Evolutionary conservation across 2,113 vertebrate species (phyloP).

Genomic region (Heteronetta atricapilla): DNA sequence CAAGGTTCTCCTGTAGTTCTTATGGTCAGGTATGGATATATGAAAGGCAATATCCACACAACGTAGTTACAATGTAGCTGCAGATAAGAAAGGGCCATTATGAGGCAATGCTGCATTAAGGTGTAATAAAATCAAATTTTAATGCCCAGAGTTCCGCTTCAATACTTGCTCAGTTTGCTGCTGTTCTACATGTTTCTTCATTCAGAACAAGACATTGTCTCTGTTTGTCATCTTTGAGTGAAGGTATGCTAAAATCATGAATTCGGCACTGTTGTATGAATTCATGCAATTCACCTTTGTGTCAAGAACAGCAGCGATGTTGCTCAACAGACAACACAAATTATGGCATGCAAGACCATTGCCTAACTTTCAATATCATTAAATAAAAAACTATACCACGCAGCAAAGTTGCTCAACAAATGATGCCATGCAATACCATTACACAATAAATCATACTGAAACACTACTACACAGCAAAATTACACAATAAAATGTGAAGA

Average conservation of each 20-base stretch:
- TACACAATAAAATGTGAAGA: slow-evolving; percentile 73
- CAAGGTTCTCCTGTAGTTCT: neutral
- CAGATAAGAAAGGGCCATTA: neutral
- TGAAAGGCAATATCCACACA: neutral
- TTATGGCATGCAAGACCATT: slow-evolving; percentile 59
- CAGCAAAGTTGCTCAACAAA: slow-evolving; percentile 66
- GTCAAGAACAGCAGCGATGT: slow-evolving; percentile 14
- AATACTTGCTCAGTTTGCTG: neutral
- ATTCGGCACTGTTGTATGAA: neutral
- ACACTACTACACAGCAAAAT: slow-evolving; percentile 64
- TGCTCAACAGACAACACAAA: slow-evolving; percentile 58
- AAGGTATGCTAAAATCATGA: neutral
- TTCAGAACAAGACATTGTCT: neutral
- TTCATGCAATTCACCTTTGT: neutral
- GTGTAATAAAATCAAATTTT: neutral
- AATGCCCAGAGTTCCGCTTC: neutral
- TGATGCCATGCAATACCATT: slow-evolving; percentile 58
- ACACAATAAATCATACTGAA: slow-evolving; percentile 60
- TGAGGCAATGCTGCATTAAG: neutral
- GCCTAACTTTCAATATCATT: slow-evolving; percentile 64
- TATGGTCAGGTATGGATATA: neutral
- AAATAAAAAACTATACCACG: slow-evolving; percentile 64
- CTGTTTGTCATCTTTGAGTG: neutral
- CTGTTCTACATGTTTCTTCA: neutral
- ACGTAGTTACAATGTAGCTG: neutral